These are phyloP conservation scores for Cataglyphis albicans DNA, from an alignment of 2,888 invertebrate species.

Conservation along the genomic window DNA sequence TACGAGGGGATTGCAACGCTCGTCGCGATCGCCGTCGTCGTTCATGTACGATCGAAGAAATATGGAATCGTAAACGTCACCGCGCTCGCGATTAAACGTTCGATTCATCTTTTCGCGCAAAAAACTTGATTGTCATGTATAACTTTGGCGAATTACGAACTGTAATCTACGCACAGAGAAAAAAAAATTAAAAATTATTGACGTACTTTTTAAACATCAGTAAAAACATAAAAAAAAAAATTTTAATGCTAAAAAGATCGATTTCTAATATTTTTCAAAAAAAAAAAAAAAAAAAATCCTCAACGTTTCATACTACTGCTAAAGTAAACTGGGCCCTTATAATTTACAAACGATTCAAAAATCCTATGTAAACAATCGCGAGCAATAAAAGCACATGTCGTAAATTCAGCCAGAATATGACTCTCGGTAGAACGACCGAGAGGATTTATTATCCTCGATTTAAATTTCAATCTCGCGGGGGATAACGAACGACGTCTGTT, in stretches of 20 bases:
- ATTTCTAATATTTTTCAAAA: too few species aligned
- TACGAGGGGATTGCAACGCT: constrained; percentile 32
- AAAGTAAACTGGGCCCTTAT: too few species aligned
- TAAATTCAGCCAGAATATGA: constrained; percentile 20
- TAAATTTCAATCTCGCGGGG: not conserved
- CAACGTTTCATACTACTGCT: too few species aligned
- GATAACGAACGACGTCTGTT: constrained; percentile 13
- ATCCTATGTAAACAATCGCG: not conserved
- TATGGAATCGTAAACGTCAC: constrained; percentile 38
- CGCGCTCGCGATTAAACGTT: constrained; percentile 8
- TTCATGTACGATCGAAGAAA: constrained; percentile 30
- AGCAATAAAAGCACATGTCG: not conserved
- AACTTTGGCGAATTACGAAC: not conserved
- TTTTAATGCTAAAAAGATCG: too few species aligned
- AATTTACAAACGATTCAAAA: not conserved
- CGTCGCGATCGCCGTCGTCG: not conserved
- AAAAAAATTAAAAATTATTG: too few species aligned
- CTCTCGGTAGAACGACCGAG: not conserved
- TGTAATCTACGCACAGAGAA: too few species aligned
- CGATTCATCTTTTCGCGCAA: not conserved
- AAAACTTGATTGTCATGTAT: not conserved
- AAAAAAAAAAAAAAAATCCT: too few species aligned
- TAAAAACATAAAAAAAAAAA: too few species aligned
- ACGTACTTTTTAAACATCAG: too few species aligned
- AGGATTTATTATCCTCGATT: constrained; percentile 29